These are phyloP conservation scores for Coecobrya sp. DNA, from an alignment of 2,888 invertebrate genomes.

Conservation along the genomic window DNA sequence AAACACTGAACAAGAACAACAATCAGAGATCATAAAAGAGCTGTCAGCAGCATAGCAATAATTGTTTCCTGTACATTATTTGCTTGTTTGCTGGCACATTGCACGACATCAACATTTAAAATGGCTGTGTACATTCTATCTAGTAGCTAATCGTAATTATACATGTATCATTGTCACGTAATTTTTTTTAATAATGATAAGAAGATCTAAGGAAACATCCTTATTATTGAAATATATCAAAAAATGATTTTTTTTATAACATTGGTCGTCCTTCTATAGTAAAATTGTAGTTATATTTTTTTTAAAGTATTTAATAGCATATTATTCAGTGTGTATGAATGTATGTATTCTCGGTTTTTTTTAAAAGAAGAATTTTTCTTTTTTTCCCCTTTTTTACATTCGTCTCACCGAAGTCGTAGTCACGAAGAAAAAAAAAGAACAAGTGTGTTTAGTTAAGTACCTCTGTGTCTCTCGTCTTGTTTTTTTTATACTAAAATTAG, in stretches of 20 bases:
- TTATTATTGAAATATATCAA: conserved; percentile 67
- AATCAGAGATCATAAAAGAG: not conserved
- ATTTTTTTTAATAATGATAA: conserved; percentile 37
- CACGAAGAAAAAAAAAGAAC: conserved; percentile 13
- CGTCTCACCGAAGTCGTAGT: conserved; percentile 11
- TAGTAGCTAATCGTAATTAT: conserved; percentile 25
- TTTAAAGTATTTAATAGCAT: conserved; percentile 25
- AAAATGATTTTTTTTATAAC: conserved; percentile 64
- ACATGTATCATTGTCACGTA: conserved; percentile 33
- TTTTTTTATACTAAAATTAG: not conserved
- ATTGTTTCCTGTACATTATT: not conserved
- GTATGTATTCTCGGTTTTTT: conserved; percentile 35
- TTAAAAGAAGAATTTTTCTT: not conserved
- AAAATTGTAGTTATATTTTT: conserved; percentile 31
- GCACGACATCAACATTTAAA: conserved; percentile 5
- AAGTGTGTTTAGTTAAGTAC: not conserved
- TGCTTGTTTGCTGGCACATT: not conserved
- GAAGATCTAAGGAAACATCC: conserved; percentile 56
- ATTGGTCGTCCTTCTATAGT: conserved; percentile 66
- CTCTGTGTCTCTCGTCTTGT: conserved; percentile 46
- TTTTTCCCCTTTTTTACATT: not conserved
- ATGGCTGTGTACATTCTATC: not conserved
- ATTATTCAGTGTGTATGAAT: conserved; percentile 49
- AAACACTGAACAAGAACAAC: not conserved
- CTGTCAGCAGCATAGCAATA: conserved; percentile 23